Conservation (phyloP, 2,113 vertebrate species). For the Hydrochoerus hydrochaeris region DNA sequence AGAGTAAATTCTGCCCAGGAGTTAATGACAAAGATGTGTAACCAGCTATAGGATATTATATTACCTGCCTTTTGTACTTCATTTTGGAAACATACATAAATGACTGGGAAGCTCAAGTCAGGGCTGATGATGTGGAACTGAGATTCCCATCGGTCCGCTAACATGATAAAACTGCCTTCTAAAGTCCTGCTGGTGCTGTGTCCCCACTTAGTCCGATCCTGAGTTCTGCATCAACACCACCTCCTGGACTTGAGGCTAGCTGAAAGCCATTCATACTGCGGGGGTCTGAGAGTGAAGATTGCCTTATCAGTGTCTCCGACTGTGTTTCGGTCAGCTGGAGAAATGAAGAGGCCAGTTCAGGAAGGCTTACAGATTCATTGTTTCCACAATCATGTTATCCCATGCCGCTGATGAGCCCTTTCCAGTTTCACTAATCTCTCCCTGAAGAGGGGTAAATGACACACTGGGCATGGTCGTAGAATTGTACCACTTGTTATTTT, state of each 20-base stretch:
- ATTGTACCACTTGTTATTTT: neutral
- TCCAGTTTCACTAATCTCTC: neutral
- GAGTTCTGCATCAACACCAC: neutral
- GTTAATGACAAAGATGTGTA: too few species aligned
- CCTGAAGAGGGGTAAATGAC: neutral
- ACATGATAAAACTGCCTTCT: too few species aligned
- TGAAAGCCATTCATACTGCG: slow-evolving; percentile 74
- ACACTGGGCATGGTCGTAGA: neutral
- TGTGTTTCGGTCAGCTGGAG: slow-evolving; percentile 91
- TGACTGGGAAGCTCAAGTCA: too few species aligned
- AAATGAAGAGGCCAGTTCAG: slow-evolving; percentile 89
- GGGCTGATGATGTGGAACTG: too few species aligned
- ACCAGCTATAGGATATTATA: too few species aligned
- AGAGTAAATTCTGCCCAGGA: too few species aligned
- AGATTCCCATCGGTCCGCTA: too few species aligned
- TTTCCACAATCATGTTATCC: neutral
- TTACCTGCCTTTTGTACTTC: too few species aligned
- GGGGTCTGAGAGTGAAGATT: slow-evolving; percentile 90
- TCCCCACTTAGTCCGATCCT: too few species aligned
- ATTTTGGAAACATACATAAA: too few species aligned
- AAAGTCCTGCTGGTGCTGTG: too few species aligned
- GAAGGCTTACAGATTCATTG: slow-evolving; percentile 80
- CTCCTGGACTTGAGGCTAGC: slow-evolving; percentile 3
- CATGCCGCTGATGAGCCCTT: neutral
- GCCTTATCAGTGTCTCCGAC: slow-evolving; percentile 89